These are phyloP conservation scores for Lophotis ruficrista DNA, from an alignment of 2,113 vertebrate species.

Conservation along the genomic window DNA sequence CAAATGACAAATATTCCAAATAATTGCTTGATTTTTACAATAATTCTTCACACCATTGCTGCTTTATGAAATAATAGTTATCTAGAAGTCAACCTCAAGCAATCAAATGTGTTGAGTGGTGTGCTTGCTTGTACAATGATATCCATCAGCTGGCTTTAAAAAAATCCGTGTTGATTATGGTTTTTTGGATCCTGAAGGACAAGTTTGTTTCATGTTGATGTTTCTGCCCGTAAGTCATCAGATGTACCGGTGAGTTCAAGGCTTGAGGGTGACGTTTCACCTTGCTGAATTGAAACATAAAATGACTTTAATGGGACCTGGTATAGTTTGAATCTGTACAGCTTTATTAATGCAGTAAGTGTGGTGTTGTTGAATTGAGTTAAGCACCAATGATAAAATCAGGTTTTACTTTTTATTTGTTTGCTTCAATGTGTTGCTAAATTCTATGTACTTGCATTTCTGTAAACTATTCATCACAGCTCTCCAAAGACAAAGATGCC, in stretches of 20 bases:
- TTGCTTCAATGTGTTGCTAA: not conserved
- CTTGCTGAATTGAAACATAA: not conserved
- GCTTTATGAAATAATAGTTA: not conserved
- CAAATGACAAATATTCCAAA: not conserved
- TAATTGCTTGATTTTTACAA: not conserved
- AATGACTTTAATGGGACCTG: not conserved
- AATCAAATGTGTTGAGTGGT: not conserved
- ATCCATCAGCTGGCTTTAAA: not conserved
- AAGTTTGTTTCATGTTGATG: not conserved
- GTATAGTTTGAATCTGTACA: not conserved
- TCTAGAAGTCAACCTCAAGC: not conserved
- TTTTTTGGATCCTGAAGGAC: not conserved
- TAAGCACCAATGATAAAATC: not conserved
- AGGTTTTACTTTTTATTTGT: not conserved
- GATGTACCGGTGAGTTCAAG: not conserved
- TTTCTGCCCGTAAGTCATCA: not conserved
- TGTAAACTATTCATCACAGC: not conserved
- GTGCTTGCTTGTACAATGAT: not conserved
- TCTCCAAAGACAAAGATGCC: not conserved
- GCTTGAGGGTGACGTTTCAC: not conserved
- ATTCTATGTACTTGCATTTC: not conserved
- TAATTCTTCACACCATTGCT: not conserved
- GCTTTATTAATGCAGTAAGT: not conserved
- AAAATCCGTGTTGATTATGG: not conserved
- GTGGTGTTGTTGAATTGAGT: not conserved